phyloP scores from a whole-genome alignment of 2,113 vertebrate genomes.

The Pithys albifrons region DNA sequence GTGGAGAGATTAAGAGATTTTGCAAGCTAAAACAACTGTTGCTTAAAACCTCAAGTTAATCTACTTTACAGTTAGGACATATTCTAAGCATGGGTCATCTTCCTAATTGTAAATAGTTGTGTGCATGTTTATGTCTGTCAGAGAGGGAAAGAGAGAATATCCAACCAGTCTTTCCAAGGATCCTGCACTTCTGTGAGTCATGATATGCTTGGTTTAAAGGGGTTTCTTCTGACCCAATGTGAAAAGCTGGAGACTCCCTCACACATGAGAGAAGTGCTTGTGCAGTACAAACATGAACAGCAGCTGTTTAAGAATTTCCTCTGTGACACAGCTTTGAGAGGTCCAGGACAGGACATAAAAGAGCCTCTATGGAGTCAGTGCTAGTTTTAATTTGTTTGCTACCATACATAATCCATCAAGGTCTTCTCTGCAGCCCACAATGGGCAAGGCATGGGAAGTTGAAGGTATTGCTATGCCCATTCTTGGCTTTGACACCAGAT shows the following conservation, averaged over 20 bases:
- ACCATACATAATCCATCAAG: not conserved
- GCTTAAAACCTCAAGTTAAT: constrained; percentile 15
- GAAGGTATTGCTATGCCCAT: not conserved
- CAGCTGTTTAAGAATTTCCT: not conserved
- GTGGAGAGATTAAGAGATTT: not conserved
- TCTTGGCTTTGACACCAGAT: not conserved
- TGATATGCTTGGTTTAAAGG: not conserved
- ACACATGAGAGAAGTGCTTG: not conserved
- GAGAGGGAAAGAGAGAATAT: not conserved
- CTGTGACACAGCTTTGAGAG: not conserved
- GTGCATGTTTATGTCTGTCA: not conserved
- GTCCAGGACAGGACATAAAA: not conserved
- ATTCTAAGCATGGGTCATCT: not conserved
- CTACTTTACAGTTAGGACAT: not conserved
- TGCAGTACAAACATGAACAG: not conserved
- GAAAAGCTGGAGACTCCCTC: not conserved
- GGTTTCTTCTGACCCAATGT: not conserved
- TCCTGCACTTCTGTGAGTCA: not conserved
- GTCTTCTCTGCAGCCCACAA: not conserved
- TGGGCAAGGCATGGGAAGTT: not conserved
- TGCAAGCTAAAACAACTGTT: constrained; percentile 13
- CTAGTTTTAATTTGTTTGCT: not conserved
- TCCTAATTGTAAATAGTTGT: not conserved
- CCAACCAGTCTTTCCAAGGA: not conserved
- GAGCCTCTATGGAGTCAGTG: not conserved